These are phyloP conservation scores for Falco rusticolus DNA, from an alignment of 2,797 vertebrate genomes.

Conservation along the genomic window DNA sequence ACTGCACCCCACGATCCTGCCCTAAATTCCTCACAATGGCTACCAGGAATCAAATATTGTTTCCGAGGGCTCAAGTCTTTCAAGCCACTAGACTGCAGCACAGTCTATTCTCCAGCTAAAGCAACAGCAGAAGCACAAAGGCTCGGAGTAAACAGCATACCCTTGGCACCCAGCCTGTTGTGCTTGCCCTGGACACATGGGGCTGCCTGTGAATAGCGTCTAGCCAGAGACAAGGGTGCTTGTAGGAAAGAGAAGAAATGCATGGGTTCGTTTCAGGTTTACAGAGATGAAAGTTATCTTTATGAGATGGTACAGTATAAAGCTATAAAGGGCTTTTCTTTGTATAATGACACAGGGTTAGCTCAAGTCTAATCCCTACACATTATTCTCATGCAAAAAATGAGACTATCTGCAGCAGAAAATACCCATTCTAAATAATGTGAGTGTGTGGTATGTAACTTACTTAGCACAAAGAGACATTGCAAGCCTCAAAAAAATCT, in stretches of 20 bases:
- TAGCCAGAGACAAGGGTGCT: background rate
- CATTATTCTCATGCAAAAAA: background rate
- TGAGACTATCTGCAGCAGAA: constrained; percentile 1
- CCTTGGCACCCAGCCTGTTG: background rate
- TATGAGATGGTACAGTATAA: background rate
- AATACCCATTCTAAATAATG: background rate
- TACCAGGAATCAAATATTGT: background rate
- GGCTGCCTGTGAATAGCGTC: background rate
- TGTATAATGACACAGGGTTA: background rate
- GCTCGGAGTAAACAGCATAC: background rate
- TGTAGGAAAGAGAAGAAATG: background rate
- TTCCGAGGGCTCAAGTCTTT: background rate
- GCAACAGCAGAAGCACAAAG: background rate
- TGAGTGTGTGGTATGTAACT: background rate
- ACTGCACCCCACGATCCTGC: background rate
- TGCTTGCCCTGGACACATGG: background rate
- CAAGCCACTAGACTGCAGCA: background rate
- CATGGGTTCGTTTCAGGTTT: background rate
- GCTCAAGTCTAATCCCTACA: background rate
- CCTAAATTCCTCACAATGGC: background rate
- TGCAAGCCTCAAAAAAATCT: background rate
- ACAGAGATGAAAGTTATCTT: background rate
- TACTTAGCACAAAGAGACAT: background rate
- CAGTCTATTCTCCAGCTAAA: background rate
- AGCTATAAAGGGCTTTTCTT: constrained; percentile 6